Evolutionary conservation across 2,888 invertebrate species (phyloP), one percentile per base, ranked within the genome.

Genomic region (Salticus scenicus): DNA sequence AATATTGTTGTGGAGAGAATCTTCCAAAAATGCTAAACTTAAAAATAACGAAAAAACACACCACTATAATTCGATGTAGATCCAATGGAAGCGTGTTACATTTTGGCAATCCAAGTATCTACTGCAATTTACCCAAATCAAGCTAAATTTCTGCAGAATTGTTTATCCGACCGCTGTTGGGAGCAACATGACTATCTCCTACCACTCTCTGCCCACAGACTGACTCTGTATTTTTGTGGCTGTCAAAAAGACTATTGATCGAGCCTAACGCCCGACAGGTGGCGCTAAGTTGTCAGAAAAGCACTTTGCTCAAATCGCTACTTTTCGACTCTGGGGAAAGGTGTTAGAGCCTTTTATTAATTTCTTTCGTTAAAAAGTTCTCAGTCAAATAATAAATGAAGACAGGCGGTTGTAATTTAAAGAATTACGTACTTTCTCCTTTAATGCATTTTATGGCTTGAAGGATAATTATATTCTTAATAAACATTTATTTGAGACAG

Each of bases 241-340:
- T 17, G 66, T 42, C 20, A 17, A 28, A 74, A 31, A 14, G 28
- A 20, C 73, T 84, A 84, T 84, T 84, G 83, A 84, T 84, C 73
- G 69, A 42, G 67, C 24, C 27, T 67, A 74, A 74, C 63, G 4
- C 14, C 72, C 83, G 77, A 67, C 51, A 84, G 83, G 77, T 84
- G 83, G 83, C 83, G 83, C 67, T 78, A 37, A 12, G 30, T 31
- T 42, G 63, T 63, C 41, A 20, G 41, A 63, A 70, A 24, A 24
- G 20, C 20, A 8, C 24, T 57, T 57, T 57, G 1, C 20, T 7
- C 24, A 57, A 7, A 20, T 57, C 37, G 37, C 57, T 57, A 57
- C 20, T 70, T 63, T 24, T 64, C 31, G 30, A 37, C 27, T 47
- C 42, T 14, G 42, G 42, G 17, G 24, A 57, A 17, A 57, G 12